These are phyloP conservation scores for Eupeodes latifasciatus DNA, from an alignment of 2,888 invertebrate genomes.

Conservation along the genomic window DNA sequence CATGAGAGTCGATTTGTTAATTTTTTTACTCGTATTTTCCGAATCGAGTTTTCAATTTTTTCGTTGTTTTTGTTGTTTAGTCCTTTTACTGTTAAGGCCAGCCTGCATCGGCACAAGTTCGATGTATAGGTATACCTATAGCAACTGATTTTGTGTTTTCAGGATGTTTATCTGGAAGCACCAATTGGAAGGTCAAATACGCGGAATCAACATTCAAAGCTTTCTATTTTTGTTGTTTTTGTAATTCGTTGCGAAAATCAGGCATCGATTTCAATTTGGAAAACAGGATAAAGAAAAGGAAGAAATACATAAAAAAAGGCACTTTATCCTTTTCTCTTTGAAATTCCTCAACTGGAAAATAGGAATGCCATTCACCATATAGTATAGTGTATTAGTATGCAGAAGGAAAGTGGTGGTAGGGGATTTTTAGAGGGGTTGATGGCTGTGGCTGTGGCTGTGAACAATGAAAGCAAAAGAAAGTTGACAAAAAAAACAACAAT, in stretches of 20 bases:
- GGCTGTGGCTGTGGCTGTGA: not conserved
- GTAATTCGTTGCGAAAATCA: constrained; percentile 22
- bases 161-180: constrained; percentile 47
- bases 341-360: constrained; percentile 72
- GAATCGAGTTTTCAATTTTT: constrained; percentile 2
- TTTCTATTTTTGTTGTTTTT: not conserved
- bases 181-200: constrained; percentile 27
- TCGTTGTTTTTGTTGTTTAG: not conserved
- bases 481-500: not conserved
- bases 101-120: not conserved
- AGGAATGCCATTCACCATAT: constrained; percentile 66
- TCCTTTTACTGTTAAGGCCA: not conserved
- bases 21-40: constrained; percentile 7
- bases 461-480: constrained; percentile 26
- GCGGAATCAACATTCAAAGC: constrained; percentile 28
- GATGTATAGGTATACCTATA: too few species aligned
- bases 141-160: constrained; percentile 19
- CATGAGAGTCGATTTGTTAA: constrained; percentile 57
- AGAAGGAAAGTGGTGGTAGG: not conserved
- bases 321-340: constrained; percentile 44
- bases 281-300: constrained; percentile 35
- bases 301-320: constrained; percentile 5
- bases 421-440: too few species aligned
- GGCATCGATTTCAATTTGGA: constrained; percentile 67
- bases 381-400: too few species aligned